These are phyloP conservation scores for Scolopax bukidnonensis DNA, from an alignment of 2,797 vertebrate genomes.

Conservation along the genomic window DNA sequence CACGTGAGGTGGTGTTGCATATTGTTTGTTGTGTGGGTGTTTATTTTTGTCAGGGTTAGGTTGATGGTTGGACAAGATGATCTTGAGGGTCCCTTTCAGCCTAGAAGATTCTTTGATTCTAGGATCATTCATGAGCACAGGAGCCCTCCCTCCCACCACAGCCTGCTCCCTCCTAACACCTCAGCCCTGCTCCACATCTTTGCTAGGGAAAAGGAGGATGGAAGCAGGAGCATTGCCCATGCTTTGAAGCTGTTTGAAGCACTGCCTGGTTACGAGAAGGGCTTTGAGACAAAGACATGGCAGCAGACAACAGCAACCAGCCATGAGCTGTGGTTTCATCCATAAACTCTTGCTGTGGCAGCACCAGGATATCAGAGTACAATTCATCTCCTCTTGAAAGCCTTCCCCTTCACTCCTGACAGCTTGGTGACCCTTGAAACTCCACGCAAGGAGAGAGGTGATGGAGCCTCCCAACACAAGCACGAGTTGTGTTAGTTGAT, in stretches of 20 bases:
- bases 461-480: background rate
- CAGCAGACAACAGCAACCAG: background rate
- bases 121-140: background rate
- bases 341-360: background rate
- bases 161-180: background rate
- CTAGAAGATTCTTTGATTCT: no score
- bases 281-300: background rate
- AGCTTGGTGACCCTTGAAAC: background rate
- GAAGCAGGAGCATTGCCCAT: background rate
- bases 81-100: no score
- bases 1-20: background rate
- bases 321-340: background rate
- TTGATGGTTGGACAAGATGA: no score
- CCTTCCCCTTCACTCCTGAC: background rate
- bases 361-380: background rate
- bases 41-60: no score
- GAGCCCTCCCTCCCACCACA: background rate
- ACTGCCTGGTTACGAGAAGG: background rate
- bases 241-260: background rate
- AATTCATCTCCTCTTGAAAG: background rate
- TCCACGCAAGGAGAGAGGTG: background rate
- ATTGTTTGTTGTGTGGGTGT: no score
- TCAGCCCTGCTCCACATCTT: background rate
- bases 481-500: background rate
- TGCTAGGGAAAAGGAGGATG: background rate